Percentiles rank a stretch among this genome's conserved stretches.
phyloP scores from a whole-genome alignment of 37 sponge, comb jelly and placozoan genomes.

The Diacarnus erythraeanus region DNA sequence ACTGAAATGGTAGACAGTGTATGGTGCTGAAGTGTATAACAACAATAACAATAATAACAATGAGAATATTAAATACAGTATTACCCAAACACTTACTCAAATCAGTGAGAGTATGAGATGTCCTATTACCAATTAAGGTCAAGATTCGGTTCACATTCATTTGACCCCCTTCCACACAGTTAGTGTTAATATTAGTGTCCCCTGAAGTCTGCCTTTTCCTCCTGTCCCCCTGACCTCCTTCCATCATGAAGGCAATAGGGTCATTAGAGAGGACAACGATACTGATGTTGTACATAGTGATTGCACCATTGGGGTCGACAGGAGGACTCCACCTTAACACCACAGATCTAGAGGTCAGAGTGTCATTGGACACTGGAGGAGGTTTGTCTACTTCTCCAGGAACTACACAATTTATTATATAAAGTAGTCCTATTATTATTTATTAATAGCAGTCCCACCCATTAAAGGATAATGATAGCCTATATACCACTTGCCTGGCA shows the following conservation, averaged over 20 bases:
- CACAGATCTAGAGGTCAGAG: background rate
- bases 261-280: slow-evolving; percentile 7
- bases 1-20: slow-evolving; percentile 27
- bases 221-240: background rate
- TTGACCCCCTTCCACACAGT: slow-evolving; percentile 25
- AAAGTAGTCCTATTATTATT: too few species aligned
- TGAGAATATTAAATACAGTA: too few species aligned
- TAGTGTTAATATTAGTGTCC: background rate
- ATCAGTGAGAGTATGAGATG: slow-evolving; percentile 10
- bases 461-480: slow-evolving; percentile 16
- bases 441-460: background rate
- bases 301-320: slow-evolving; percentile 27
- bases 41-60: too few species aligned
- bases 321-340: slow-evolving; percentile 16
- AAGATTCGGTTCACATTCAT: slow-evolving; percentile 1
- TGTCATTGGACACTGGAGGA: background rate
- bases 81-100: slow-evolving; percentile 38
- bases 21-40: slow-evolving; percentile 36
- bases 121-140: slow-evolving; percentile 14
- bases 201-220: slow-evolving; percentile 20
- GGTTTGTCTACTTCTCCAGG: slow-evolving; percentile 8
- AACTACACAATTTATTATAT: background rate
- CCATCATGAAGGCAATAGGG: background rate
- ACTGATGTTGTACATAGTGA: slow-evolving; percentile 13
- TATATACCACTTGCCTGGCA: too few species aligned